Evolutionary conservation across 1,140 invertebrate species (phyloP), one percentile per base, ranked within the genome.

Genomic region (Hycleus phaleratus): DNA sequence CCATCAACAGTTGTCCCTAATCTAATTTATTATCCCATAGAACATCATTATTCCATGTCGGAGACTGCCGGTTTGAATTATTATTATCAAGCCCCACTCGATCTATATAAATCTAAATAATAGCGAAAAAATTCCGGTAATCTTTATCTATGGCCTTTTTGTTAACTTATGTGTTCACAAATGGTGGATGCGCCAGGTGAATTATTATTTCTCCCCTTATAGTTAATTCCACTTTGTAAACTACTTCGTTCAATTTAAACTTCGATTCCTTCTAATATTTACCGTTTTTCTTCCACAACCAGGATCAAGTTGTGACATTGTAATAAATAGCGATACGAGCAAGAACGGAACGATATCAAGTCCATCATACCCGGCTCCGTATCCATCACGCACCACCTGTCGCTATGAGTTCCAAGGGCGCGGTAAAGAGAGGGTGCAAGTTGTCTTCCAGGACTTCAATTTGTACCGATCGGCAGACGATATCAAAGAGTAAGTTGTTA

Each of bases 331-430:
- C 67, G 89, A 91, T 64, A 78, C 79, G n/a, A 81, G 82, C 46
- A 91, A 89, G 74, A 87, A 87, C 55, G 91, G 91, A 6, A 83
- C 84, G 2, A 81, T 93, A 52, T 82, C 83, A 11, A 91, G 89
- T 43, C 89, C 89, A 38, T 82, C 81, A 65, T 90, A 85, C 71
- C 87, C 88, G 38, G 78, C 81, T 60, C 81, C 85, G 24, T 91
- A 91, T 74, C 84, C 85, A 47, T 70, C 83, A 2, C 82, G 84
- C 61, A 83, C 87, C 3, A 82, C 84, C 53, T 93, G 91, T 74
- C 83, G 84, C 64, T 93, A 90, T 72, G 88, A 91, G 61, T 93
- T 93, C 69, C 84, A 86, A 67, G 90, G 88, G 42, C 78, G 85
- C 58, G 87, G 88, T 25, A 88, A 86, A 58, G 88, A 93, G 75